Evolutionary conservation across 92 coral and sea anemone species (phyloP), one percentile per base, ranked within the genome.

Genomic region (Epizoanthus rinbou): DNA sequence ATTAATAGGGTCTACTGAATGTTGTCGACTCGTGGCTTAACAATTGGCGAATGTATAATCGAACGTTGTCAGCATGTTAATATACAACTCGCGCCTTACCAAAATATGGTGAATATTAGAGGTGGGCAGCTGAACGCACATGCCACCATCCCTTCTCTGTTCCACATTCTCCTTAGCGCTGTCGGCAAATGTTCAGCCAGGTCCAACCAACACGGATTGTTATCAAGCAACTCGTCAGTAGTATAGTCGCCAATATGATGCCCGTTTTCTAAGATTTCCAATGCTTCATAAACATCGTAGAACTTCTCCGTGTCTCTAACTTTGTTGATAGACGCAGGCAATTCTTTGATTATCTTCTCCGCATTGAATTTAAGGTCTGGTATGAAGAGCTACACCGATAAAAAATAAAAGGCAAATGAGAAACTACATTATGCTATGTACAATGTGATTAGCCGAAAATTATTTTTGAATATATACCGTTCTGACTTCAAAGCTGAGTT

Each of bases 111-210:
- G 50, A 75, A 75, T n/a, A 58, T 52, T 6, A 75, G 47, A 0
- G 80, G 80, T 2, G 17, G 24, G 39, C 80, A 56, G 18, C 57
- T 57, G 80, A 75, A 75, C 19, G 65, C 65, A 37, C 80, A 75
- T 5, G 80, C 19, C 16, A 75, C 35, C n/a, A 5, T 57, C 25
- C 35, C 60, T 8, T 54, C 33, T 22, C 81, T 58, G 22, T 58
- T 67, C 65, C 66, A 75, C 41, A 75, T 59, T 18, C n/a, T n/a
- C 41, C 31, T 31, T 2, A 75, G 54, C 16, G 19, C 81, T 2
- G 16, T 52, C n/a, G 28, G 67, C 33, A 75, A 19, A 13, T 75
- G 68, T n/a, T 35, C 81, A 3, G 21, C 8, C 28, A 57, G 13
- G 17, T 75, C 54, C 31, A 15, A 33, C 19, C 81, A 6, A 17